These are phyloP conservation scores for Triops longicaudatus DNA, from an alignment of 1,140 invertebrate species.

Conservation along the genomic window DNA sequence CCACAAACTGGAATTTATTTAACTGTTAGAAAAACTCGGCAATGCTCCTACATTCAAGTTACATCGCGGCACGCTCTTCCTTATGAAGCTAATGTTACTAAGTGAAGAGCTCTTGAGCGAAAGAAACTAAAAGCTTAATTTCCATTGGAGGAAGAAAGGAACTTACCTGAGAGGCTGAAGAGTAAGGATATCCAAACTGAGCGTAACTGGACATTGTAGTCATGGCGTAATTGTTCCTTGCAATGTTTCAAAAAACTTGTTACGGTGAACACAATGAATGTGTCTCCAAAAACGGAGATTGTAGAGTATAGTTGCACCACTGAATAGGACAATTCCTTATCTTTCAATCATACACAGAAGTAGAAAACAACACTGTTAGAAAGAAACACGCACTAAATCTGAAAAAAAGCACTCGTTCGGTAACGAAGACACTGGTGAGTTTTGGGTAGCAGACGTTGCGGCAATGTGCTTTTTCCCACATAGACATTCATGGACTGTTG, in stretches of 20 bases:
- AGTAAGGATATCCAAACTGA: constrained; percentile 72
- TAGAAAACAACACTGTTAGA: no score
- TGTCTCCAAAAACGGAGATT: no score
- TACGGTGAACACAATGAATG: no score
- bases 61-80: no score
- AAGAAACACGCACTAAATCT: neutral
- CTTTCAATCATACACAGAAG: no score
- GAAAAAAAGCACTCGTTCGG: neutral
- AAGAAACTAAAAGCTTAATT: neutral
- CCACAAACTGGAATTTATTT: no score
- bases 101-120: neutral
- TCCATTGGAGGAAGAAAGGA: neutral
- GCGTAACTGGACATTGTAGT: constrained; percentile 64
- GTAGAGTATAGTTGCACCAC: no score
- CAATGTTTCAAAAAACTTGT: neutral
- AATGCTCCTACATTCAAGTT: no score
- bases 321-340: no score
- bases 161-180: constrained; percentile 65
- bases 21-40: no score
- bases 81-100: no score
- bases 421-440: neutral
- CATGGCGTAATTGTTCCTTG: constrained; percentile 24
- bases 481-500: constrained; percentile 6
- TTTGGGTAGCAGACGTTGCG: neutral
- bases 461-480: neutral